Evolutionary conservation across 2,797 vertebrate species (phyloP), one percentile per base, ranked within the genome.

Genomic region (Pagetopsis macropterus): DNA sequence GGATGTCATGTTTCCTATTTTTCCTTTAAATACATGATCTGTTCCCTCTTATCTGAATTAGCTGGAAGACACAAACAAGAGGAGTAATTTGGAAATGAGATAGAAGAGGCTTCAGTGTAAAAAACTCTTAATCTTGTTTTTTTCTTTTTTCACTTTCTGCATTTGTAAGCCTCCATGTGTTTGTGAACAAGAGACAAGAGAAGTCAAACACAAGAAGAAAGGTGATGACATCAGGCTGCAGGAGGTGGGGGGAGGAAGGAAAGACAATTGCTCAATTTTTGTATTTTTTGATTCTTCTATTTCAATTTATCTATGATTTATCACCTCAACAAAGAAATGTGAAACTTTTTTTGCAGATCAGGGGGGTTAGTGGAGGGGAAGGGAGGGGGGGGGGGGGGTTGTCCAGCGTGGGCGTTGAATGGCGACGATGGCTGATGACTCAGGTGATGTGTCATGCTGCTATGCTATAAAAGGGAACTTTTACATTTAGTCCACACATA

Each of bases 361-460:
- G 45, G 16, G 48, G 65, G 61, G 49, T 19, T 5, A 33, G 61
- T 3, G 21, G 41, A 0, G 49, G 23, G 14, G 66, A 16, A 60
- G 21, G 45, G 15, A 5, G 44, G 43, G 14, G 49, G 51, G n/a
- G n/a, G n/a, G 78, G 31, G 59, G 13, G 78, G 66, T 3, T 69
- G 81, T 71, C 63, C 76, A 45, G 77, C 10, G 88, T 87, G 84
- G 84, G 88, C 75, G 87, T 82, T 5, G 75, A 84, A 84, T 81
- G 78, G 82, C 80, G 76, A 82, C 69, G 70, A 79, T 76, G 76
- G 79, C 81, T 87, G 91, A 90, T 93, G 92, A 93, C 92, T 93
- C 91, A 93, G 90, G 90, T 91, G 89, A 91, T 92, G 94, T 93
- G 93, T 94, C 94, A 94, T 93, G 61, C 83, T 86, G 65, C 84